Evolutionary conservation across 1,140 invertebrate species (phyloP), one percentile per base, ranked within the genome.

Genomic region (Drosophila kurseongensis): DNA sequence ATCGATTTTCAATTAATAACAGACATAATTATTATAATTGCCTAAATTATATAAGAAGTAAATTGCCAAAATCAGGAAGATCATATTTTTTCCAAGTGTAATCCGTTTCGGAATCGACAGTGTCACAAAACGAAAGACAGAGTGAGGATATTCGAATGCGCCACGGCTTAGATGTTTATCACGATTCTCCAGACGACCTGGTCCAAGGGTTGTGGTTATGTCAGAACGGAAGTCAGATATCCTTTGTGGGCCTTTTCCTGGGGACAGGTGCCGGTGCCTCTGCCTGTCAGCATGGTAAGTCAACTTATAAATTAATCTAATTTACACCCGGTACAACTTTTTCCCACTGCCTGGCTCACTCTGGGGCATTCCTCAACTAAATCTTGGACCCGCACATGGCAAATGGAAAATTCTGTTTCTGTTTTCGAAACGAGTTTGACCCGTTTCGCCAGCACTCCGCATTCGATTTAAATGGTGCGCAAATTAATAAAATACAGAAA

Each of bases 401-500:
- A 63, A 59, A 84, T 78, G 75, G 83, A 86, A 86, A 86, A 86
- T 83, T 83, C 68, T 80, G 68, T 71, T 57, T 72, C 66, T 48
- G 68, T 89, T 89, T 77, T 60, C 45, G 62, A 88, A 88, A 88
- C 84, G 38, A 89, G 84, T 88, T 89, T 84, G 54, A 89, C 84
- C 61, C 84, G 84, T 88, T 88, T 75, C 63, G 44, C 71, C 60
- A 56, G 72, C 52, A 40, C 45, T 69, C 63, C 61, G 63, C 66
- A 66, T 60, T 61, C 38, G 41, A 42, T 44, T 56, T 14, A 44
- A 77, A 57, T 44, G 69, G 63, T 77, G 55, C 40, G 61, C 63
- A 61, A 77, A 66, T 62, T 52, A 75, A 57, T 71, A 50, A 73
- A 62, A 54, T 38, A 36, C 23, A 40, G 16, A 61, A 59, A 44